These are phyloP conservation scores for Meriones psammophilus DNA, from an alignment of 2,797 vertebrate species.

Conservation along the genomic window DNA sequence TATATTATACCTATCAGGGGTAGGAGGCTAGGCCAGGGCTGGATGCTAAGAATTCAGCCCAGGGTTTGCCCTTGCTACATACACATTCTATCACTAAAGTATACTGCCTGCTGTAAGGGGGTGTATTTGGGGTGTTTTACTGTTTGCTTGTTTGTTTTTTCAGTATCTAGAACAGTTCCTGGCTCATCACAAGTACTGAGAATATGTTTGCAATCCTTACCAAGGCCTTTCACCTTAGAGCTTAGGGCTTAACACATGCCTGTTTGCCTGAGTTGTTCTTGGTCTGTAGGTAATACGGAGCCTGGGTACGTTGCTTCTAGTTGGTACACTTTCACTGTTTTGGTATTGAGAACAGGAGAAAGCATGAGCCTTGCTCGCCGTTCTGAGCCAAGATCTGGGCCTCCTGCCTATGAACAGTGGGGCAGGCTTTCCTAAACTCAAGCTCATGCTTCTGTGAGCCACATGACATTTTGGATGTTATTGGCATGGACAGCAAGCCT, in stretches of 20 bases:
- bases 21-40: neutral
- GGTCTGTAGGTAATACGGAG: neutral
- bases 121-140: neutral
- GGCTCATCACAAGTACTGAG: neutral
- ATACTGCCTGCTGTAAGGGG: neutral
- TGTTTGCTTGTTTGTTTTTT: neutral
- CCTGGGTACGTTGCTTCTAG: neutral
- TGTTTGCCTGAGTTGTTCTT: neutral
- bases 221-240: neutral
- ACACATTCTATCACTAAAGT: neutral
- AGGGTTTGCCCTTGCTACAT: neutral
- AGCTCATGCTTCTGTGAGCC: neutral
- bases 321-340: neutral
- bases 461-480: neutral
- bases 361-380: neutral
- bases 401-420: neutral
- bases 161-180: neutral
- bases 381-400: neutral
- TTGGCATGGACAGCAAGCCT: neutral
- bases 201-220: neutral
- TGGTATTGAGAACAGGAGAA: neutral
- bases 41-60: neutral
- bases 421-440: too few relatives aligned
- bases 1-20: neutral
- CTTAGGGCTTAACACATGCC: neutral